Base-by-base conservation (phyloP, 2,888 invertebrate species). In the Andrena trimmerana region DNA sequence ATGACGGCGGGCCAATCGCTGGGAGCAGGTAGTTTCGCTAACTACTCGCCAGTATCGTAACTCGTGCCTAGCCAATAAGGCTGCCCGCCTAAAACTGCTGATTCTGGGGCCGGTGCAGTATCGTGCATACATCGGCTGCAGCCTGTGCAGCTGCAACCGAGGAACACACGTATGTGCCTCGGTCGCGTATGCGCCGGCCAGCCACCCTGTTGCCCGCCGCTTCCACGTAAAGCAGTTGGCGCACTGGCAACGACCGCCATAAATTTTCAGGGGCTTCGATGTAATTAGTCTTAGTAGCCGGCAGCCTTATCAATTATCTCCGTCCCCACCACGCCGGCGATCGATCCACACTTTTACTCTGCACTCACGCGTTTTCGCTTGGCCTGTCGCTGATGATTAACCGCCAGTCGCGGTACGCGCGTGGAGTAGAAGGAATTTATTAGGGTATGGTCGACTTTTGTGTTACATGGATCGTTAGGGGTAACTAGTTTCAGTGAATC, bases 41-140 rank as follows among this genome's bases (percentile, higher is more conserved):
- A 86, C 88, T 77, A 85, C 85, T 82, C 73, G 27, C 69, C 65
- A 33, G 81, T 81, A 84, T 81, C 86, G 88, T 84, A 86, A 89
- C 80, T 86, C 78, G 76, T 67, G 80, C 73, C 69, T 67, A 50
- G 75, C 65, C 76, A 83, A 83, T 84, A 82, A 82, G 70, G 57
- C 59, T 33, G 50, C 3, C 54, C 67, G 29, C 36, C 68, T 79
- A 66, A 78, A 74, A 71, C 67, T 68, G 66, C 78, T 73, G 78
- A 78, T 73, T 65, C 70, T 42, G 59, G 63, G 48, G 6, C n/a
- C 54, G 42, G 42, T 13, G 52, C 62, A 52, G 62, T 57, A 68
- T 62, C 62, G 59, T 31, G 68, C n/a, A 50, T 48, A 74, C 29
- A 36, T 16, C 29, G 65, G 68, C 63, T 65, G 66, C 67, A 31